phyloP scores from a whole-genome alignment of 2,113 vertebrate species.

The Aphyosemion australe region DNA sequence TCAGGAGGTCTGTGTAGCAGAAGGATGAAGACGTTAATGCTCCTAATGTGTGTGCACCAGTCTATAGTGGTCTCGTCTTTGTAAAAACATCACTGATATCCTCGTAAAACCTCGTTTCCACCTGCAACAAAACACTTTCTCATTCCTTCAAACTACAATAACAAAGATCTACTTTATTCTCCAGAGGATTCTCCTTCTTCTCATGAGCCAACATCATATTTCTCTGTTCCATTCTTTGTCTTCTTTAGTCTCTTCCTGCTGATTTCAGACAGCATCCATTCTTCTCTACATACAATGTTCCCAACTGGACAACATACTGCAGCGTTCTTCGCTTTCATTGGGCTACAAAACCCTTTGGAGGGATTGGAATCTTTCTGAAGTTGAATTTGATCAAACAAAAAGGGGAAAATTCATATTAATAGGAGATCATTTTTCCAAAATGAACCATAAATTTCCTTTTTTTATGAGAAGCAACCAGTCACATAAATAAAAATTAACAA shows the following conservation, averaged over 20 bases:
- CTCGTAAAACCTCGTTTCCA: neutral
- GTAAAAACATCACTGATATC: constrained; percentile 21
- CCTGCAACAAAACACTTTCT: neutral
- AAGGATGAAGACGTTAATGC: constrained; percentile 60
- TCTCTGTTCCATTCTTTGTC: neutral
- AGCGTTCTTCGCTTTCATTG: constrained; percentile 20
- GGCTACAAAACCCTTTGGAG: neutral
- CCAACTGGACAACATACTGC: constrained; percentile 46
- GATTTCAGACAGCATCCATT: constrained; percentile 1
- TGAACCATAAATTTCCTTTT: too few species aligned
- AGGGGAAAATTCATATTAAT: too few species aligned
- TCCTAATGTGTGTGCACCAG: constrained; percentile 38
- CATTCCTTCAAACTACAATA: constrained; percentile 13
- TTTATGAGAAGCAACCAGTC: too few species aligned
- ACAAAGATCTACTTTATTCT: constrained; percentile 6
- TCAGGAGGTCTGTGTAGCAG: constrained; percentile 63
- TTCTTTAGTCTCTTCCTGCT: constrained; percentile 29
- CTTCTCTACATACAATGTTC: constrained; percentile 42
- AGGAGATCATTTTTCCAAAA: too few species aligned
- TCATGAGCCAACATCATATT: neutral
- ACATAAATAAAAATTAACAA: too few species aligned
- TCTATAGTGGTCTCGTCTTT: constrained; percentile 30
- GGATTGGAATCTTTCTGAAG: neutral
- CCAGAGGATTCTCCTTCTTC: neutral
- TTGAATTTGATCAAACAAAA: too few species aligned